Base-by-base conservation (phyloP, 2,113 vertebrate genomes). In the Zeus faber region DNA sequence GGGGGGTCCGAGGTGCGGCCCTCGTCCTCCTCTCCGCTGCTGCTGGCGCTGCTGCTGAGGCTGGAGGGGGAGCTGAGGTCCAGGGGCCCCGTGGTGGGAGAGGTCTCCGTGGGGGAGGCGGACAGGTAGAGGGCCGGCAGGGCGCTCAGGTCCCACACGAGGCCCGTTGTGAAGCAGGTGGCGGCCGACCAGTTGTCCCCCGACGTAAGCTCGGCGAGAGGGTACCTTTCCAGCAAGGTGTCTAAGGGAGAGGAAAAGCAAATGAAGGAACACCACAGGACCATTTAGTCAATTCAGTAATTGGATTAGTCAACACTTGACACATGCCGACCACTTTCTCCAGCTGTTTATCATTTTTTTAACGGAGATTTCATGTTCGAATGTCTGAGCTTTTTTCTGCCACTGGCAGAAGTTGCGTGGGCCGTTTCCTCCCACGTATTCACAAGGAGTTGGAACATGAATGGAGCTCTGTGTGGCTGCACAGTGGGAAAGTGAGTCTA, bases 1-100 rank as follows among this genome's bases (percentile, higher is more conserved):
- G 93, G 93, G 5, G 95, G 94, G 39, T 95, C 94, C 0, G 96
- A 98, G 22, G 92, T 93, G 37, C 94, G 94, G 1, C 92, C 91
- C 26, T 94, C 91, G 33, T 97, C 95, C 48, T 98, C 95, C 14
- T 97, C 94, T 1, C 94, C 94, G 4, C 94, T 94, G 63, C 87
- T 88, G 72, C 85, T 89, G 70, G 82, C 85, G 2, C 57, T 84
- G 83, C 93, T 93, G 74, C 85, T 87, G 54, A 88, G 59, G 65
- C 86, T 87, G 78, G 82, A 88, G 0, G 87, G 87, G 26, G 93
- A 95, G 24, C 92, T 96, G 82, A 97, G 92, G 84, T 97, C 95
- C 40, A 91, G 81, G 0, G 89, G 90, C 0, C 88, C 91, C 4
- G 88, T 74, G 2, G 79, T 63, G 18, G 83, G 50, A 6, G 85